Conservation (phyloP, 2,888 invertebrate genomes). For the Eucriotettix oculatus region DNA sequence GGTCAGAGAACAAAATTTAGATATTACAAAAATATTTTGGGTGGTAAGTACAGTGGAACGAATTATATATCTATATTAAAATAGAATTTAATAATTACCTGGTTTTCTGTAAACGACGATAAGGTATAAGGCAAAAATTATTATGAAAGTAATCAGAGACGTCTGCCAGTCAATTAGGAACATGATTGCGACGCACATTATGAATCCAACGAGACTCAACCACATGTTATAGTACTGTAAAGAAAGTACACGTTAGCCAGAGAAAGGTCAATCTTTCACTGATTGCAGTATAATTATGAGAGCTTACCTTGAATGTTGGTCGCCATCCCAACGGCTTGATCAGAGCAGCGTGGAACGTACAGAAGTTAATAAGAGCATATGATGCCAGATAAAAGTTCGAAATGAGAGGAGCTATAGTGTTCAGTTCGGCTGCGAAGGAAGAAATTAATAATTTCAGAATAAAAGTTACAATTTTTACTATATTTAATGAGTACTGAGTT, state of each 20-base stretch:
- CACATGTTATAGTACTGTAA: slow-evolving; percentile 82
- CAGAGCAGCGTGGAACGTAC: slow-evolving; percentile 84
- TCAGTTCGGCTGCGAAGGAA: slow-evolving; percentile 54
- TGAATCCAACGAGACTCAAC: slow-evolving; percentile 69
- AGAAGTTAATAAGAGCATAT: slow-evolving; percentile 87
- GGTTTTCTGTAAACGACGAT: slow-evolving; percentile 89
- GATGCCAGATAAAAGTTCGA: slow-evolving; percentile 92
- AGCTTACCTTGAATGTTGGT: slow-evolving; percentile 64
- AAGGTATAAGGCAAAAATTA: slow-evolving; percentile 77
- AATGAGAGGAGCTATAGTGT: slow-evolving; percentile 79
- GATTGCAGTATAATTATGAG: background rate
- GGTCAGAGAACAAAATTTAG: no score
- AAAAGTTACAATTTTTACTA: background rate
- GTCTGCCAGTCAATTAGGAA: slow-evolving; percentile 86
- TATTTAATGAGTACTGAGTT: background rate
- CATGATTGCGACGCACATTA: slow-evolving; percentile 79
- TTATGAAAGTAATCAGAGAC: slow-evolving; percentile 77
- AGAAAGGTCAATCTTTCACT: no score
- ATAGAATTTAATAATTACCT: slow-evolving; percentile 31
- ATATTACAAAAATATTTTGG: no score
- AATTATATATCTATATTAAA: no score
- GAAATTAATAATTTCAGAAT: background rate
- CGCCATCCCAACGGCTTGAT: slow-evolving; percentile 81
- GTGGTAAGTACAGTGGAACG: no score
- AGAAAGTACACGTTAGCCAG: slow-evolving; percentile 3